Conservation (phyloP, 2,888 invertebrate species). For the Diarsia rubi region DNA sequence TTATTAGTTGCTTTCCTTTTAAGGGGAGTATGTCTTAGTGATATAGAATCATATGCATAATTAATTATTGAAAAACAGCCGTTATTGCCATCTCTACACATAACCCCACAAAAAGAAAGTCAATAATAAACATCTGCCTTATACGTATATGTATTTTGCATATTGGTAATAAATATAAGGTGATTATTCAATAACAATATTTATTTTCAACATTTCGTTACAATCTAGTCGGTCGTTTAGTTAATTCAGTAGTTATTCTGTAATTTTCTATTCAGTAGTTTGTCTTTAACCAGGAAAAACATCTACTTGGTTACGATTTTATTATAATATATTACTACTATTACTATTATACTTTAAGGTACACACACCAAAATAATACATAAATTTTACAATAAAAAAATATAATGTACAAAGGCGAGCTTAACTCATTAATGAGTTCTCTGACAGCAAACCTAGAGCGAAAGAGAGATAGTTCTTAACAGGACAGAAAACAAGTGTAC, state of each 20-base stretch:
- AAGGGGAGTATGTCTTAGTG: constrained; percentile 37
- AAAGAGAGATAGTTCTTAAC: constrained; percentile 19
- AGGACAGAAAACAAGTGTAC: constrained; percentile 16
- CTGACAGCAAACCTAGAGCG: constrained; percentile 11
- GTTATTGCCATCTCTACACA: constrained; percentile 23
- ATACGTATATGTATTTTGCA: constrained; percentile 7
- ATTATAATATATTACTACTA: constrained; percentile 26
- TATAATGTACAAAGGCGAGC: constrained; percentile 20
- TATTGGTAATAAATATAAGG: constrained; percentile 24
- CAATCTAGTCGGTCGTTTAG: constrained; percentile 29
- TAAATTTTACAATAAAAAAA: constrained; percentile 19
- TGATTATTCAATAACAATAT: constrained; percentile 36
- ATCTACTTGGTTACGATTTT: constrained; percentile 26
- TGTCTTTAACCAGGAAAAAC: constrained; percentile 30
- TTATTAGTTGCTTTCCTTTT: constrained; percentile 32
- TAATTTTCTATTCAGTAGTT: constrained; percentile 28
- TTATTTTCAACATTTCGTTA: constrained; percentile 35
- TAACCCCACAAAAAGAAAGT: constrained; percentile 2
- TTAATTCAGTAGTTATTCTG: constrained; percentile 31
- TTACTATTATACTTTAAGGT: constrained; percentile 20
- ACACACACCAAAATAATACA: constrained; percentile 18
- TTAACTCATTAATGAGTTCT: constrained; percentile 1
- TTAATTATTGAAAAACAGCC: constrained; percentile 27
- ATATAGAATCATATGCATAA: constrained; percentile 35
- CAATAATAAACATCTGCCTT: constrained; percentile 18